phyloP scores from a whole-genome alignment of 2,888 invertebrate species.

The Orchesella flavescens region DNA sequence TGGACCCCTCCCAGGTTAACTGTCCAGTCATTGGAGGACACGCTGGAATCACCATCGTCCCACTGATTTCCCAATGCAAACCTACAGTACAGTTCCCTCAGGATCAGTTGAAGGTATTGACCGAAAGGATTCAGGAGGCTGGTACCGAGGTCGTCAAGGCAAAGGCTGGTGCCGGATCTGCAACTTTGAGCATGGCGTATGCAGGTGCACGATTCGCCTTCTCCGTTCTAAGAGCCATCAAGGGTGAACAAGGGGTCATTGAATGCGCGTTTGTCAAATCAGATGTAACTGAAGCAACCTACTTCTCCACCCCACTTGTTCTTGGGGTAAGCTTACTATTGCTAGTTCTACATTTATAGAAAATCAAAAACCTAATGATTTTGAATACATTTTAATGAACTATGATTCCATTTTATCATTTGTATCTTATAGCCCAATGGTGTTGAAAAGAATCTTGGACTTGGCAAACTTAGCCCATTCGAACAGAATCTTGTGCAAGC shows the following conservation, averaged over 20 bases:
- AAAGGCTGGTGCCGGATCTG: slow-evolving; percentile 79
- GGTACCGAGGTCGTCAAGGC: slow-evolving; percentile 80
- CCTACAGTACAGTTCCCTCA: slow-evolving; percentile 72
- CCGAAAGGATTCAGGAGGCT: slow-evolving; percentile 83
- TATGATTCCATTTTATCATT: slow-evolving; percentile 34
- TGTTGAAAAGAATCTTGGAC: slow-evolving; percentile 92
- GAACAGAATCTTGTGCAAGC: slow-evolving; percentile 87
- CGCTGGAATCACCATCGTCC: slow-evolving; percentile 97
- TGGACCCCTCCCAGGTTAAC: slow-evolving; percentile 80
- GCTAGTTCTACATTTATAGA: slow-evolving; percentile 24
- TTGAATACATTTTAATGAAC: not conserved
- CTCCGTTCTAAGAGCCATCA: slow-evolving; percentile 77
- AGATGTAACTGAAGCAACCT: slow-evolving; percentile 86
- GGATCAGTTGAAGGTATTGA: slow-evolving; percentile 76
- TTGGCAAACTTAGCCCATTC: slow-evolving; percentile 87
- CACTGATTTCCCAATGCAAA: slow-evolving; percentile 91
- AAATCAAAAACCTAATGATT: slow-evolving; percentile 7
- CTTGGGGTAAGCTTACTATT: slow-evolving; percentile 79
- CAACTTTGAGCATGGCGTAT: slow-evolving; percentile 80
- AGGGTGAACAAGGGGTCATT: slow-evolving; percentile 87
- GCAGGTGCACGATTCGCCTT: slow-evolving; percentile 79
- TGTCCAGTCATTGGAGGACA: slow-evolving; percentile 88
- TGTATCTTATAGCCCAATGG: slow-evolving; percentile 82
- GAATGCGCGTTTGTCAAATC: slow-evolving; percentile 96
- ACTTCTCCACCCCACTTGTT: slow-evolving; percentile 93